Conservation (phyloP, 2,797 vertebrate species). For the Urosaurus nigricauda region DNA sequence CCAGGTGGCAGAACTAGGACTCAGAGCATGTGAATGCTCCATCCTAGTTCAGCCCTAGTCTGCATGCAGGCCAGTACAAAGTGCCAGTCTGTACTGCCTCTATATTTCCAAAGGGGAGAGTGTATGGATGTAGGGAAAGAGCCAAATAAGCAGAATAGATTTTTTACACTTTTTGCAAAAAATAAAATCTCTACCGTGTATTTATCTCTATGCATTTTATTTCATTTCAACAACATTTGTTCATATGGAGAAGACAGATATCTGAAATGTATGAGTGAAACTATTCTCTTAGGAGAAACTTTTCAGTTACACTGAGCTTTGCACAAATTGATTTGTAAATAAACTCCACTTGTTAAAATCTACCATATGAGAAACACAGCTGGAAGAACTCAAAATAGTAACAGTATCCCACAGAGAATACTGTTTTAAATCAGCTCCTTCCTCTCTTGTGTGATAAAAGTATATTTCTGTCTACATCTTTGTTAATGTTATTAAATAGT, state of each 20-base stretch:
- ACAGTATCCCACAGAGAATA: constrained; percentile 25
- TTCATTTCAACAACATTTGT: background rate
- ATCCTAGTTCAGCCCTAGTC: too few species aligned
- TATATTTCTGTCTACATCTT: background rate
- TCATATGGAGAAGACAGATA: background rate
- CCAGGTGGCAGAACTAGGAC: too few species aligned
- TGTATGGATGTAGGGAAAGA: background rate
- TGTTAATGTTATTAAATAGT: constrained; percentile 26
- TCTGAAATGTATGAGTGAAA: constrained; percentile 5
- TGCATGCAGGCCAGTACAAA: too few species aligned
- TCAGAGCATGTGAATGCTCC: too few species aligned
- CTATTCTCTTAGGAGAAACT: background rate
- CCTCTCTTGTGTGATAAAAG: constrained; percentile 19
- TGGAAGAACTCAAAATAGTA: constrained; percentile 42
- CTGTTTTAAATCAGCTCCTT: constrained; percentile 32
- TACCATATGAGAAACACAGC: constrained; percentile 31
- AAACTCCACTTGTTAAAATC: constrained; percentile 32
- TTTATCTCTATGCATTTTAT: background rate
- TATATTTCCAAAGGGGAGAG: background rate
- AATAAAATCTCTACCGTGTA: background rate
- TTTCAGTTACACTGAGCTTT: constrained; percentile 4
- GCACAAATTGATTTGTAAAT: constrained; percentile 32
- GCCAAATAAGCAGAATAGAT: background rate
- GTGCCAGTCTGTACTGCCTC: too few species aligned
- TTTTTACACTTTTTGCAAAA: background rate